Evolutionary conservation across 2,797 vertebrate genomes (phyloP).

Genomic region (Anolis apletophallus): DNA sequence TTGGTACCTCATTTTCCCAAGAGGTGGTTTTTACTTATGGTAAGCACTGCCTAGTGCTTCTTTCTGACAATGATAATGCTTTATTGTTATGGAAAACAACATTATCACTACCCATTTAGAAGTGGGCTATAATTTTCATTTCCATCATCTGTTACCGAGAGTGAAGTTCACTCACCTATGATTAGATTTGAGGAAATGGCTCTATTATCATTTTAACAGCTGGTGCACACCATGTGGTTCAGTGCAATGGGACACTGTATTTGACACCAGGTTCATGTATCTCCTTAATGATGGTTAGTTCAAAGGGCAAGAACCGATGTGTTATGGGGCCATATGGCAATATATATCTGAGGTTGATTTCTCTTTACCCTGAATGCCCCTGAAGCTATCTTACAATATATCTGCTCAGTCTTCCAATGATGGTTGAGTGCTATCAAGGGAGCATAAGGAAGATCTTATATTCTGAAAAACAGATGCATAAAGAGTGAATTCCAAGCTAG

Average conservation of each 20-base stretch:
- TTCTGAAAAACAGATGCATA: not conserved
- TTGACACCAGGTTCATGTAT: not conserved
- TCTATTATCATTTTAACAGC: not conserved
- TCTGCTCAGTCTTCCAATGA: not conserved
- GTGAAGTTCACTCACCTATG: not conserved
- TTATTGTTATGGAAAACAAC: slow-evolving; percentile 13
- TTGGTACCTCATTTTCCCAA: not conserved
- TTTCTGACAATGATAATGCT: not conserved
- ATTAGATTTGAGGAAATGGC: slow-evolving; percentile 28
- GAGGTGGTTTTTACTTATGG: not conserved
- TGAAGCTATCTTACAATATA: not conserved
- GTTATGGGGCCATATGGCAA: not conserved
- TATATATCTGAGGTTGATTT: not conserved
- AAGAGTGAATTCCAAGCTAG: not conserved
- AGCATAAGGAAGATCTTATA: not conserved
- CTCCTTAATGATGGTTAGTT: not conserved
- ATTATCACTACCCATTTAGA: not conserved
- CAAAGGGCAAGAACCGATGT: not conserved
- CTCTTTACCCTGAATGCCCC: not conserved
- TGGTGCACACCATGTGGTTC: not conserved
- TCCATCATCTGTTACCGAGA: not conserved
- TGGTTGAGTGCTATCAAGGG: not conserved
- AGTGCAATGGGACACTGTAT: not conserved
- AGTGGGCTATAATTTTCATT: not conserved
- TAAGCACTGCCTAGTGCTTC: slow-evolving; percentile 12